phyloP scores from a whole-genome alignment of 1,140 invertebrate genomes.

The Hyphantria cunea region DNA sequence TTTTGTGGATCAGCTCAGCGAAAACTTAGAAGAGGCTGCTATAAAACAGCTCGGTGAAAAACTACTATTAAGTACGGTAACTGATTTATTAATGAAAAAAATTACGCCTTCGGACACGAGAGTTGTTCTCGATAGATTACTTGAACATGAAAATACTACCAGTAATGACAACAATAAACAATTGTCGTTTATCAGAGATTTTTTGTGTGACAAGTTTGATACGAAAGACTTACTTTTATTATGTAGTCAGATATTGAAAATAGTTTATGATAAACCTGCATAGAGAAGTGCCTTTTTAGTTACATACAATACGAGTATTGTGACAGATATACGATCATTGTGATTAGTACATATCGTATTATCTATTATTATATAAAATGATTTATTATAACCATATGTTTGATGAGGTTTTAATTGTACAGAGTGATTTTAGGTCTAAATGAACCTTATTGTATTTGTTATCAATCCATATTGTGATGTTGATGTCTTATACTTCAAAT shows the following conservation, averaged over 20 bases:
- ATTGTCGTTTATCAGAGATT: slow-evolving; percentile 47
- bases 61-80: slow-evolving; percentile 41
- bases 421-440: no score
- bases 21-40: slow-evolving; percentile 42
- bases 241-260: slow-evolving; percentile 61
- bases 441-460: no score
- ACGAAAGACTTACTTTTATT: slow-evolving; percentile 57
- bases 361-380: no score
- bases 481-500: no score
- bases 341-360: no score
- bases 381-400: no score
- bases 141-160: slow-evolving; percentile 36
- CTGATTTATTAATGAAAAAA: slow-evolving; percentile 42
- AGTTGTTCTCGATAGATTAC: slow-evolving; percentile 40
- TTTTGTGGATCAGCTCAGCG: slow-evolving; percentile 44
- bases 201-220: slow-evolving; percentile 49
- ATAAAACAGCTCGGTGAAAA: slow-evolving; percentile 48
- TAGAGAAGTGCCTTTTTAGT: slow-evolving; percentile 1
- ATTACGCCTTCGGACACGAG: slow-evolving; percentile 35
- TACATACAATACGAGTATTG: no score
- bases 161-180: slow-evolving; percentile 22
- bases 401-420: no score
- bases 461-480: no score
- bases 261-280: slow-evolving; percentile 43
- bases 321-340: no score